These are phyloP conservation scores for Heliconius aoede DNA, from an alignment of 2,888 invertebrate species.

Conservation along the genomic window DNA sequence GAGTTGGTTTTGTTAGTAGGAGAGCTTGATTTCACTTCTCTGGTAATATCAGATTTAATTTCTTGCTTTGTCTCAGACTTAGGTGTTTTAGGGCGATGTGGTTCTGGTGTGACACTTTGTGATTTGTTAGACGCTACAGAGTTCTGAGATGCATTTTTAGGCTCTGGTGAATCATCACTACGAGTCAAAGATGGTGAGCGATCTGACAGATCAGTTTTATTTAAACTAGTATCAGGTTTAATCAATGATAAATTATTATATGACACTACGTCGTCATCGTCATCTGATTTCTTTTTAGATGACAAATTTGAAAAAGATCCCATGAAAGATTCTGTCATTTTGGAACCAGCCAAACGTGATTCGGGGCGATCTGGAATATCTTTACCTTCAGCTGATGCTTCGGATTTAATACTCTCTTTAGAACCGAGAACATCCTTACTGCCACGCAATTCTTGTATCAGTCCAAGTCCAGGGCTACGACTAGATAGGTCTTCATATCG, in stretches of 20 bases:
- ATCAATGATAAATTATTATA: conserved; percentile 61
- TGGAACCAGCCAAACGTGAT: conserved; percentile 75
- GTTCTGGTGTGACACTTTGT: conserved; percentile 65
- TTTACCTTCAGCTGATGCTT: conserved; percentile 64
- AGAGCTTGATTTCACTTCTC: conserved; percentile 55
- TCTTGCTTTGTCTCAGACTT: conserved; percentile 66
- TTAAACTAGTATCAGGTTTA: conserved; percentile 59
- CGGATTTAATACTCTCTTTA: conserved; percentile 74
- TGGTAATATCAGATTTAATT: conserved; percentile 52
- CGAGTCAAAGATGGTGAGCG: conserved; percentile 79
- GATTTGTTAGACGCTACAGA: conserved; percentile 60
- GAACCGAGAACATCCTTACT: conserved; percentile 75
- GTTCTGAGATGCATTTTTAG: conserved; percentile 63
- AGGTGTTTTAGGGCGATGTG: conserved; percentile 72
- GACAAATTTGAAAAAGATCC: conserved; percentile 68
- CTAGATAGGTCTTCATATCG: conserved; percentile 69
- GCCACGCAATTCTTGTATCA: conserved; percentile 78
- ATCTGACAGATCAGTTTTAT: conserved; percentile 70
- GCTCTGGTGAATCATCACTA: conserved; percentile 80
- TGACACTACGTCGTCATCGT: conserved; percentile 75
- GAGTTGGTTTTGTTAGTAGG: conserved; percentile 61
- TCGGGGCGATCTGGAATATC: conserved; percentile 72
- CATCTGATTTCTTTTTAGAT: conserved; percentile 70
- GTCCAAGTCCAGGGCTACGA: conserved; percentile 72
- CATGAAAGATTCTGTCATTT: conserved; percentile 80